A percentile compares a stretch with the other conserved stretches of the same genome.
These are phyloP conservation scores for Toxotes chatareus DNA, from an alignment of 2,113 vertebrate genomes.

Conservation along the genomic window DNA sequence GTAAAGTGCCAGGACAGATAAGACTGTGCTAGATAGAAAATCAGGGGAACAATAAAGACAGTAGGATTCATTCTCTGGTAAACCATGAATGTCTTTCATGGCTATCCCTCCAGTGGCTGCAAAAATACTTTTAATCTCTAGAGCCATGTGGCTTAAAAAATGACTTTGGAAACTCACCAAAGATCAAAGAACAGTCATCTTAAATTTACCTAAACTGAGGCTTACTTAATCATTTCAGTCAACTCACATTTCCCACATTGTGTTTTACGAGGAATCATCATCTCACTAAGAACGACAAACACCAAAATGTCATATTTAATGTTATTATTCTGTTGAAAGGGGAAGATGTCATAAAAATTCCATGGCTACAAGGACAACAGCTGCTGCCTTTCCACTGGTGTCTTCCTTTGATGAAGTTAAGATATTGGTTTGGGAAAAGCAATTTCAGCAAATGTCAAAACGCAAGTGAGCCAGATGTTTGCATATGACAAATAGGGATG, in stretches of 20 bases:
- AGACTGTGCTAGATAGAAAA: neutral
- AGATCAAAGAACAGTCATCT: neutral
- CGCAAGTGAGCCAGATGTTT: slow-evolving; percentile 44
- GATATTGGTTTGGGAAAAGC: slow-evolving; percentile 61
- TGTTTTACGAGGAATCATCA: slow-evolving; percentile 13
- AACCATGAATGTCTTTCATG: neutral
- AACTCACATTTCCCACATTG: neutral
- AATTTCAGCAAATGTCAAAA: slow-evolving; percentile 72
- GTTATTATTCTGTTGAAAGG: slow-evolving; percentile 26
- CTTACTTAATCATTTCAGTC: neutral
- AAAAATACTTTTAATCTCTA: neutral
- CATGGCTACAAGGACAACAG: slow-evolving; percentile 53
- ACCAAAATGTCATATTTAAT: slow-evolving; percentile 16
- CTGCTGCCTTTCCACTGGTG: slow-evolving; percentile 40
- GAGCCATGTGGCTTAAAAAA: neutral
- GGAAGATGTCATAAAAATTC: slow-evolving; percentile 23
- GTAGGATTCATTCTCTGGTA: neutral
- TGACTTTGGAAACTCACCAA: neutral
- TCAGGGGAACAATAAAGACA: neutral
- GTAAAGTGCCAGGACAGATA: slow-evolving; percentile 21
- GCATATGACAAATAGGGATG: slow-evolving; percentile 35
- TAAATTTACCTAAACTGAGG: neutral
- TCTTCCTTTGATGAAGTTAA: slow-evolving; percentile 54
- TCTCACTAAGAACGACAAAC: slow-evolving; percentile 30
- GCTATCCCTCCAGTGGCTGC: neutral